Base-by-base conservation (phyloP, 1,140 invertebrate species). In the Achroia grisella region DNA sequence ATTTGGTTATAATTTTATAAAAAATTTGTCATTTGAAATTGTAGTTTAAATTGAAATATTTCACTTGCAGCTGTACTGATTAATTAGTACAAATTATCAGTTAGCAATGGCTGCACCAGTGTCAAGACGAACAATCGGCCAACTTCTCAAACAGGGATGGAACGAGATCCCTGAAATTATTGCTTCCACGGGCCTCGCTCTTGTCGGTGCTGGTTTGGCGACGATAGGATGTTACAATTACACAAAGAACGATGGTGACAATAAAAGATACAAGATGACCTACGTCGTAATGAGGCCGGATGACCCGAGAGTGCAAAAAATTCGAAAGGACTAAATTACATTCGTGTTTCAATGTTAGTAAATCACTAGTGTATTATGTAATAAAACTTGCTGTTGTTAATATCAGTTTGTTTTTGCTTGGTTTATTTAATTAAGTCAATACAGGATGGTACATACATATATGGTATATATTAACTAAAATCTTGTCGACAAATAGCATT, bases 111-210 rank as follows among this genome's bases (percentile, higher is more conserved):
- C 71, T 56, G 56, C 54, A 10, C 56, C 48, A 27, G 75, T 59
- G 12, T 53, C 78, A 12, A 62, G 78, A 48, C 52, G 67, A n/a
- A 59, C 71, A 4, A 11, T 85, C 1, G 65, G 68, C 12, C 81
- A 85, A 50, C 52, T 85, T 39, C 27, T 81, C 1, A 55, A 70
- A 35, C 78, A 82, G 42, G 78, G 73, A 27, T 85, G 72, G 89
- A 86, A 89, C 69, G 90, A 92, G 74, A 90, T 92, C 51, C 91
- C 92, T 10, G 92, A 92, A 65, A 79, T 93, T 11, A 59, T 91
- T 44, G 89, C 77, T 10, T 12, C 89, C 1, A 67, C 88, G 52
- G 89, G 88, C 8, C 23, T 89, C 8, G 84, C 70, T 12, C 29
- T 89, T 17, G 62, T 82, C 33, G 87, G 86, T 17, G 54, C 90